These are phyloP conservation scores for Leptinotarsa undecemlineata DNA, from an alignment of 1,140 invertebrate genomes.

Conservation along the genomic window DNA sequence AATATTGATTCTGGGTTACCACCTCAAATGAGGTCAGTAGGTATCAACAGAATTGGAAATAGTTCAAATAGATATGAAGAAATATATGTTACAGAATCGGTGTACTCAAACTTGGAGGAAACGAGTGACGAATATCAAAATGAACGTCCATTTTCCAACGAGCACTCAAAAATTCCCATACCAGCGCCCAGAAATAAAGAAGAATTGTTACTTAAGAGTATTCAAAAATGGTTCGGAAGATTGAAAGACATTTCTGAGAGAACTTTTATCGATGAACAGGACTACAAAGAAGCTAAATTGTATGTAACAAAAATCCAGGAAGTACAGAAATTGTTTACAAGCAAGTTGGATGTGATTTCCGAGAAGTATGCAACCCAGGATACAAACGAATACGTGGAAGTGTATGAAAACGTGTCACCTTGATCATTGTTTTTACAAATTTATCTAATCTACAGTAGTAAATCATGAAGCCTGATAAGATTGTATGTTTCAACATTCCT, in stretches of 20 bases:
- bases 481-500: conserved; percentile 2
- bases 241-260: conserved; percentile 23
- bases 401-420: too few species aligned
- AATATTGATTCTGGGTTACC: too few species aligned
- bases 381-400: too few species aligned
- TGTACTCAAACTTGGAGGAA: too few species aligned
- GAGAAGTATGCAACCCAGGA: conserved; percentile 15
- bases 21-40: too few species aligned
- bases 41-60: too few species aligned
- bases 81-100: too few species aligned
- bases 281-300: conserved; percentile 14
- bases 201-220: conserved; percentile 20
- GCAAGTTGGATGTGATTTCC: conserved; percentile 16
- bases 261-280: not conserved
- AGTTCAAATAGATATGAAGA: too few species aligned
- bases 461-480: not conserved
- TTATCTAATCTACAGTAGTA: not conserved
- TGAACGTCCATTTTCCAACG: too few species aligned
- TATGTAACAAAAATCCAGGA: conserved; percentile 22
- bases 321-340: conserved; percentile 27
- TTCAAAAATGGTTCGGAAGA: conserved; percentile 25
- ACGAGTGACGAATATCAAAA: too few species aligned
- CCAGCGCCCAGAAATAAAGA: conserved; percentile 29
- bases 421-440: not conserved
- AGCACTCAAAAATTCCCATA: conserved; percentile 12